Base-by-base conservation (phyloP, 1,140 invertebrate species). In the Rhopalosiphum padi region DNA sequence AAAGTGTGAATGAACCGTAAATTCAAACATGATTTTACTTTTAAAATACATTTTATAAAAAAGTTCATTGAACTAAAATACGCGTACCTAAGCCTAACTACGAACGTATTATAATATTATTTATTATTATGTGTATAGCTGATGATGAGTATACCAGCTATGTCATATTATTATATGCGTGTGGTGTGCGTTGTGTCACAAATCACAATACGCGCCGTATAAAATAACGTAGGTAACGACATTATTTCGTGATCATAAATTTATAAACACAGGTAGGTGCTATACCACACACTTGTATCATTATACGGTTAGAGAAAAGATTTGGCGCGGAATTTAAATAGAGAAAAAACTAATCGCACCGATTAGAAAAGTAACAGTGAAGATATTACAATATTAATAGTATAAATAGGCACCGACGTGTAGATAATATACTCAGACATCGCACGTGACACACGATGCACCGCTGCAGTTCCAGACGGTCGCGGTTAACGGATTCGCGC, bases 1-100 rank as follows among this genome's bases (percentile, higher is more conserved):
- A 85, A 41, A 85, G 82, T 43, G 37, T 85, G 83, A 85, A 85
- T 25, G 83, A 85, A 85, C 83, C 43, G 2, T 43, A 85, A 85
- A 41, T 15, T 41, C 23, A 85, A 43, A 41, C 23, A 43, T 23
- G 9, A 43, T 41, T 41, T 41, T 85, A 43, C 37, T 41, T 41
- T 41, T 43, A 85, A 85, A 85, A 85, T 25, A 25, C 43, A 85
- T 25, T 85, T 5, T 22, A 85, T 43, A 23, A 85, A 85, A 41
- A 9, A 30, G 37, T 85, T 85, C 83, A 41, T 85, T 85, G 83
- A 43, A 85, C 41, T 83, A 25, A 77, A 77, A n/a, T 77, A 77
- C n/a, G n/a, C 15, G 60, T 35, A 35, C 60, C n/a, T n/a, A 77
- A 35, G 30, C 30, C 60, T 5, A 18, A 77, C 30, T 6, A 15